phyloP scores from a whole-genome alignment of 2,797 vertebrate species.

The Betta splendens region DNA sequence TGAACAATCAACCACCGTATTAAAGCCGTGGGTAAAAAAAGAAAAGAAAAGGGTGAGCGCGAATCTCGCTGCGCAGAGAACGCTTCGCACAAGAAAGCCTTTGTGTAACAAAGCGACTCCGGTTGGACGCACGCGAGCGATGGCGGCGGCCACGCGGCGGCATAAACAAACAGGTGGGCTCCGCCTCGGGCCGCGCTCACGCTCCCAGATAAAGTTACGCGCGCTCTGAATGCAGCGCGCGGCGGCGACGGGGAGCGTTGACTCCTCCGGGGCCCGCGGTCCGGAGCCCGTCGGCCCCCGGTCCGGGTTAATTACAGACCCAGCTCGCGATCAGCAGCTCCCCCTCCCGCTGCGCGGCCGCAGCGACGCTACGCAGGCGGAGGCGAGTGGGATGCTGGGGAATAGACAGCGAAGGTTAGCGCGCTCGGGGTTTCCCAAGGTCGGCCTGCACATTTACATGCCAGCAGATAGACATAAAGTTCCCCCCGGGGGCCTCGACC shows the following conservation, averaged over 20 bases:
- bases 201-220: constrained; percentile 63
- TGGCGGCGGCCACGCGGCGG: too few species aligned
- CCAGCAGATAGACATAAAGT: constrained; percentile 50
- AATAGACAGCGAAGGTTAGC: constrained; percentile 65
- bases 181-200: constrained; percentile 55
- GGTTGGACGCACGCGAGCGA: constrained; percentile 21
- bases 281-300: constrained; percentile 55
- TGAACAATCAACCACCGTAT: constrained; percentile 20
- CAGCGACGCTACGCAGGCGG: constrained; percentile 67
- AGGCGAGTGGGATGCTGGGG: constrained; percentile 52
- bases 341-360: constrained; percentile 49
- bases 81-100: constrained; percentile 10
- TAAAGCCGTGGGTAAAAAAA: constrained; percentile 19
- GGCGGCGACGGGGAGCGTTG: constrained; percentile 65
- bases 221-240: constrained; percentile 47
- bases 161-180: constrained; percentile 67
- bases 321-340: constrained; percentile 23
- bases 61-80: constrained; percentile 7
- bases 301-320: constrained; percentile 67
- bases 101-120: constrained; percentile 24
- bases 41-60: constrained; percentile 5
- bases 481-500: constrained; percentile 39
- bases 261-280: constrained; percentile 54
- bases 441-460: constrained; percentile 65
- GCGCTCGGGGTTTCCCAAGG: constrained; percentile 66